Conservation (phyloP, 1,140 invertebrate species). For the Macrocentrus cingulum region DNA sequence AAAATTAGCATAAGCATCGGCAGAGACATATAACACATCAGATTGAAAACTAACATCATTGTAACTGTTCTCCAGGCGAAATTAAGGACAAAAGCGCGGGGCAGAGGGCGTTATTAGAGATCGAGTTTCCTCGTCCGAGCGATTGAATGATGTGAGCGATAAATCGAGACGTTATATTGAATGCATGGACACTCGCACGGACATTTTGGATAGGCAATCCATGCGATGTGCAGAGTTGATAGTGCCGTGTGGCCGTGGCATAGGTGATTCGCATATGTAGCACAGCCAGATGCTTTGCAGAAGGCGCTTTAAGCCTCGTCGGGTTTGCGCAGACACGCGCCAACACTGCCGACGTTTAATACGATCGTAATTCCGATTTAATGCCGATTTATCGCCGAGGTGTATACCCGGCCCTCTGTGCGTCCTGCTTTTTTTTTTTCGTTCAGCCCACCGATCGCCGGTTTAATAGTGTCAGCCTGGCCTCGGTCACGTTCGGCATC, state of each 20-base stretch:
- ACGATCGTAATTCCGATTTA: slow-evolving; percentile 55
- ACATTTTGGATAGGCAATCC: slow-evolving; percentile 4
- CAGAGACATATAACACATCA: not conserved
- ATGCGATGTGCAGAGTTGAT: not conserved
- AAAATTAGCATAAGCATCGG: slow-evolving; percentile 41
- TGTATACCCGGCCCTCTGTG: not conserved
- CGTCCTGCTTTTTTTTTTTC: not conserved
- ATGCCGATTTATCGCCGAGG: slow-evolving; percentile 47
- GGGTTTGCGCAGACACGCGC: slow-evolving; percentile 47
- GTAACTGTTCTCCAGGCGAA: not conserved
- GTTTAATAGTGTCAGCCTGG: slow-evolving; percentile 44
- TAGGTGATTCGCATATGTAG: not conserved
- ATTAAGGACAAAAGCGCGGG: not conserved
- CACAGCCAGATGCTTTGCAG: slow-evolving; percentile 23
- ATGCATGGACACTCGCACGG: not conserved
- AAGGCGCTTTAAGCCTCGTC: slow-evolving; percentile 41
- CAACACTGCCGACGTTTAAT: slow-evolving; percentile 36
- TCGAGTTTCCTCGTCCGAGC: no score
- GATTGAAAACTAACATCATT: slow-evolving; percentile 4
- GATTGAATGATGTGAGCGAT: not conserved
- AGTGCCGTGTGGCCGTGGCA: not conserved
- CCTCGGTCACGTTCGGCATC: slow-evolving; percentile 51
- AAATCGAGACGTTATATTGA: not conserved
- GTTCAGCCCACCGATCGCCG: not conserved
- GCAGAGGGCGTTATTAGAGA: slow-evolving; percentile 2